Conservation (phyloP, 2,888 invertebrate species). For the Erpobdella octoculata region DNA sequence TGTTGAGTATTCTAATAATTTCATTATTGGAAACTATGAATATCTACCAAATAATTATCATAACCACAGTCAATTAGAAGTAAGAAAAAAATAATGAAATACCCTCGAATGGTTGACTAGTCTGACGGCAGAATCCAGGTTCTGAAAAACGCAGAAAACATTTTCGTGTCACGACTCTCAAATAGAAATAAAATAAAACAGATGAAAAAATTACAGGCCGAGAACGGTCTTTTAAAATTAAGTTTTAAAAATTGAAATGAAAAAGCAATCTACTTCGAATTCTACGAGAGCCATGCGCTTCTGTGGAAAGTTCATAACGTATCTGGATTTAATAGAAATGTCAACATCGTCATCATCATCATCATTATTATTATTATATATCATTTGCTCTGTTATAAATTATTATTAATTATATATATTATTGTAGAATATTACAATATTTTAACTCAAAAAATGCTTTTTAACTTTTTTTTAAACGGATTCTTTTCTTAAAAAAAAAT, state of each 20-base stretch:
- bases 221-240: no score
- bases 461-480: no score
- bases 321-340: conserved; percentile 12
- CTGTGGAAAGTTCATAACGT: conserved; percentile 30
- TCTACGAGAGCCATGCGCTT: conserved; percentile 32
- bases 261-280: conserved; percentile 24
- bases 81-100: not conserved
- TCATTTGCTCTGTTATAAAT: not conserved
- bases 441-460: not conserved
- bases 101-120: conserved; percentile 33
- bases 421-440: not conserved
- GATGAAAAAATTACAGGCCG: no score
- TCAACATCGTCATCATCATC: not conserved
- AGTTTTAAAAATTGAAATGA: not conserved
- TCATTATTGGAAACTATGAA: not conserved
- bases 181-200: no score
- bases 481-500: no score
- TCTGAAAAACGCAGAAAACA: conserved; percentile 29
- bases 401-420: not conserved
- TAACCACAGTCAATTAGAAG: not conserved
- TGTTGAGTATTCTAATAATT: not conserved
- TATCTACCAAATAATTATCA: not conserved
- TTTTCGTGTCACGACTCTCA: no score
- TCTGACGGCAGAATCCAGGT: conserved; percentile 32
- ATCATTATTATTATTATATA: not conserved